Base-by-base conservation (phyloP, 2,888 invertebrate species). In the Drosophila nigricruria region DNA sequence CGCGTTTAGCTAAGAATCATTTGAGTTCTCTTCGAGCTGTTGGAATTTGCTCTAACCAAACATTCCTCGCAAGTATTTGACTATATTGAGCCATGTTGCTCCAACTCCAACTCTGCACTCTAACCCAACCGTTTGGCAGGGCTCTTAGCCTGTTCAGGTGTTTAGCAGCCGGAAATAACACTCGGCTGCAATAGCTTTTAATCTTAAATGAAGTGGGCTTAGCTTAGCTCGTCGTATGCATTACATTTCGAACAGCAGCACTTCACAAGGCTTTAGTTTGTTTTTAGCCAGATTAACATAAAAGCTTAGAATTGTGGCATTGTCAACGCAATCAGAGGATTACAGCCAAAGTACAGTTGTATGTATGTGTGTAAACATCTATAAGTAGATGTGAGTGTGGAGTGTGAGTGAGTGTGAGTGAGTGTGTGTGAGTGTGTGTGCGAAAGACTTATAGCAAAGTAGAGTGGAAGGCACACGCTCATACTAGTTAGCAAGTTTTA, bases 401-500 rank as follows among this genome's bases (percentile, higher is more conserved):
- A 32, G 9, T 9, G 18, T 49, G 18, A 2, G 27, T 27, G 25
- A 6, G 25, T 27, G n/a, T 45, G 23, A 6, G 23, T 16, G 43
- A 3, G n/a, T n/a, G 47, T 30, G 25, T 3, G 25, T 14, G 45
- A 25, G 45, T 45, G 47, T 10, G 30, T 47, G 47, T 49, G 30
- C 5, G 30, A 14, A 14, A 16, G 50, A 32, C 50, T n/a, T 32
- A 10, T 34, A 56, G 16, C 25, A 16, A 38, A 38, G 25, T 30
- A 40, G 57, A 47, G 27, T 16, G 25, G 27, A 18, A 6, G n/a
- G 30, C 54, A 60, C 43, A 34, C 32, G 56, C 34, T 38, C 40
- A 64, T 27, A n/a, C n/a, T n/a, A 64, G 60, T 52, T 68, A 64
- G 60, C 64, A 64, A 61, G 63, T 61, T 60, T 34, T 30, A 36